Conservation (phyloP, 1,140 invertebrate genomes). For the Drosophila tropicalis region DNA sequence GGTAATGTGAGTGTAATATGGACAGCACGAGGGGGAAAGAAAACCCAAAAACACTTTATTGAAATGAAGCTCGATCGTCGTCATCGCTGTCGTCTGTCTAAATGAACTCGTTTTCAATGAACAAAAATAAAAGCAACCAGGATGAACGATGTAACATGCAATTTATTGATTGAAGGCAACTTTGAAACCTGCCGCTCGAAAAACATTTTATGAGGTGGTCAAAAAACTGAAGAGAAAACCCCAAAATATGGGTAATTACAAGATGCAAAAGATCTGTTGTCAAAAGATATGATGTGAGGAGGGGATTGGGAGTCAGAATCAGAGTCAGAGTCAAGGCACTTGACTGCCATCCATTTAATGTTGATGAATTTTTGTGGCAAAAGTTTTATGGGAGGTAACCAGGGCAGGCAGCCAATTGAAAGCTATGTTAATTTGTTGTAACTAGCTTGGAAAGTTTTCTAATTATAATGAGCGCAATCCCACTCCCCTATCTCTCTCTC, state of each 20-base stretch:
- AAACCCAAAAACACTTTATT: constrained; percentile 61
- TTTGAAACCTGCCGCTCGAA: constrained; percentile 60
- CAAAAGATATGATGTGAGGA: not conserved
- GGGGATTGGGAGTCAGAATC: no score
- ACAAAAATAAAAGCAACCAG: not conserved
- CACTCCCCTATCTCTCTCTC: no score
- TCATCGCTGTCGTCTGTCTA: constrained; percentile 33
- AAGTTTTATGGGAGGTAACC: constrained; percentile 41
- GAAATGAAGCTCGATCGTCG: constrained; percentile 65
- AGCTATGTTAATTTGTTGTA: constrained; percentile 42
- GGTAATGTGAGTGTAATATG: constrained; percentile 48
- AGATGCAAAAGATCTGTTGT: constrained; percentile 23
- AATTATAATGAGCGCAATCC: constrained; percentile 54
- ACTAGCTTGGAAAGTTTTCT: constrained; percentile 63
- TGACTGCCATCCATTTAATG: constrained; percentile 52
- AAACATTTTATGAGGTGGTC: constrained; percentile 72
- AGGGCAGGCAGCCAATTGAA: constrained; percentile 38
- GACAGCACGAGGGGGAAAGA: constrained; percentile 27
- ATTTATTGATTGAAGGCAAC: constrained; percentile 43
- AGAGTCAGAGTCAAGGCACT: constrained; percentile 23
- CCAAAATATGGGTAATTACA: constrained; percentile 36
- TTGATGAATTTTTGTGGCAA: constrained; percentile 69
- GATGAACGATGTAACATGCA: constrained; percentile 40
- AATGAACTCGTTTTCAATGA: constrained; percentile 70
- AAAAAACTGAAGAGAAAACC: constrained; percentile 42